A percentile compares a stretch with the other conserved stretches of the same genome.
Evolutionary conservation across 1,140 invertebrate species (phyloP).

Genomic region (Zaprionus camerounensis): DNA sequence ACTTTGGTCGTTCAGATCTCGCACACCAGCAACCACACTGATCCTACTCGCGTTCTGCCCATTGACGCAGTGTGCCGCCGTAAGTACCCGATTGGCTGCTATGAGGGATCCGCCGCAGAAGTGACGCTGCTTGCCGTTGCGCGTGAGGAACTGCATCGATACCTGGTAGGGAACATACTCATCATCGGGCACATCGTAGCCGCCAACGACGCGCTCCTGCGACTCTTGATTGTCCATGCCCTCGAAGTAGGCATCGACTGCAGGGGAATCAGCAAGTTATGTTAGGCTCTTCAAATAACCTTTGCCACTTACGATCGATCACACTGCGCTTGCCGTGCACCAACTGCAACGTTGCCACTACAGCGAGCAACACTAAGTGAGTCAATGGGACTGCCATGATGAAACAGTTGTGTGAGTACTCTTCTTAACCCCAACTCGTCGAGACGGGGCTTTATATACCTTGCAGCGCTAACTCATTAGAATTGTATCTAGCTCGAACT

Average conservation of each 20-base stretch:
- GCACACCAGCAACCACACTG: constrained; percentile 84
- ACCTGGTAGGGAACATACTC: constrained; percentile 80
- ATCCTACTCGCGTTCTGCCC: constrained; percentile 80
- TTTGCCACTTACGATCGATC: constrained; percentile 62
- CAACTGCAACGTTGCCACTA: not conserved
- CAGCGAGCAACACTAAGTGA: constrained; percentile 26
- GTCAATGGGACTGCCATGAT: constrained; percentile 18
- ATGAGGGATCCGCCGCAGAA: constrained; percentile 85
- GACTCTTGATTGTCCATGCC: constrained; percentile 52
- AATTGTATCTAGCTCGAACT: constrained; percentile 57
- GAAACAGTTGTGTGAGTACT: constrained; percentile 11
- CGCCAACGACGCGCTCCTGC: constrained; percentile 75
- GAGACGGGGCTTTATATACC: constrained; percentile 55
- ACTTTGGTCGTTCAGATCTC: constrained; percentile 74
- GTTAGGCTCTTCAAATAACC: no score
- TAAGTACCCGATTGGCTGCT: constrained; percentile 84
- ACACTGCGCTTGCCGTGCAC: constrained; percentile 32
- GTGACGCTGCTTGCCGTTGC: constrained; percentile 65
- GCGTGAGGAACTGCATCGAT: constrained; percentile 75
- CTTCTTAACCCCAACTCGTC: not conserved
- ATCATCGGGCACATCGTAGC: constrained; percentile 67
- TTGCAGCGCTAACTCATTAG: constrained; percentile 55
- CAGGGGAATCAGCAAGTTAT: not conserved
- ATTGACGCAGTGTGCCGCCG: constrained; percentile 85
- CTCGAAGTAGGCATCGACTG: constrained; percentile 75